Conservation (phyloP, 2,113 vertebrate genomes). For the Psettodes erumei region DNA sequence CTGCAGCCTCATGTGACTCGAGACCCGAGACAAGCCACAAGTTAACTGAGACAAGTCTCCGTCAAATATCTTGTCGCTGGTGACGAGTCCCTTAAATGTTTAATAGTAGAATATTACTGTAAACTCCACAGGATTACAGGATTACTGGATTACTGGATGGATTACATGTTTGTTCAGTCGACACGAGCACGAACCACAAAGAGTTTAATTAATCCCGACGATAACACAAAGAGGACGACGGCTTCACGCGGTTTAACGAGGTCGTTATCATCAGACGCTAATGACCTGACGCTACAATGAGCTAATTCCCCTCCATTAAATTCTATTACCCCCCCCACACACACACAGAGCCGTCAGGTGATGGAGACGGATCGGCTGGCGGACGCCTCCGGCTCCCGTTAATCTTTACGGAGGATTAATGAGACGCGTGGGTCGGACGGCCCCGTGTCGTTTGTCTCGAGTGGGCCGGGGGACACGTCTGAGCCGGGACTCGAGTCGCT, state of each 20-base stretch:
- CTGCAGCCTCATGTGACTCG: background rate
- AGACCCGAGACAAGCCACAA: background rate
- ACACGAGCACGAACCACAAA: constrained; percentile 22
- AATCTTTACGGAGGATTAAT: background rate
- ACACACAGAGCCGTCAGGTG: constrained; percentile 37
- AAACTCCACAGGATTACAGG: background rate
- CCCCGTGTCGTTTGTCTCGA: no score
- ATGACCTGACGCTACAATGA: constrained; percentile 52
- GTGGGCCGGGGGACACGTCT: no score
- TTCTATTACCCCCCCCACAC: constrained; percentile 29
- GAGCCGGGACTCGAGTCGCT: no score
- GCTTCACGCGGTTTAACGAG: constrained; percentile 51
- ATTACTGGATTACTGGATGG: constrained; percentile 21
- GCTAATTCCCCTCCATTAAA: constrained; percentile 48
- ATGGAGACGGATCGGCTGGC: constrained; percentile 7
- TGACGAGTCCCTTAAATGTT: no score
- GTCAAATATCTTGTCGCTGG: background rate
- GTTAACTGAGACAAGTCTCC: background rate
- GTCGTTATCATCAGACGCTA: constrained; percentile 41
- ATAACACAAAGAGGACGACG: constrained; percentile 6
- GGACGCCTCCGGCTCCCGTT: background rate
- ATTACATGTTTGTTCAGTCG: constrained; percentile 20
- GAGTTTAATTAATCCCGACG: constrained; percentile 52
- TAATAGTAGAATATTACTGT: no score
- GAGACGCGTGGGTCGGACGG: background rate